Base-by-base conservation (phyloP, 2,888 invertebrate species). In the Thereva nobilitata region DNA sequence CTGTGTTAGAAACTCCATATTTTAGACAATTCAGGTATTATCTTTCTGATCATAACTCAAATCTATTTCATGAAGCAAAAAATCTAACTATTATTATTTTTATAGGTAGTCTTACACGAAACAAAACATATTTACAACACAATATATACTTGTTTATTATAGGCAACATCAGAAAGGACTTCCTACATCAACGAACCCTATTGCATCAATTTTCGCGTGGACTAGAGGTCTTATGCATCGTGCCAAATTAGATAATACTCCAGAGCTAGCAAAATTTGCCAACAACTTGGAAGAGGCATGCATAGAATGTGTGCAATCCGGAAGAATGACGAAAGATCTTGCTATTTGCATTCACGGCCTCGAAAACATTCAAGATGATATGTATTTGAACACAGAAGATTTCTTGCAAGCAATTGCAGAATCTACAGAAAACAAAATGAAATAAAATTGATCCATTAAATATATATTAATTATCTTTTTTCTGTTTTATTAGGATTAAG, bases 171-270 rank as follows among this genome's bases (percentile, higher is more conserved):
- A 93, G 81, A 89, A 92, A 83, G 94, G 94, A 66, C 86, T 89
- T 75, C 86, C 88, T 61, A 95, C 95, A 2, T 93, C 93, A 70
- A 95, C 95, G 66, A 95, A 95, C 82, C 93, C 95, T 7, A 89
- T 95, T 67, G 95, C 95, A 9, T 93, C 93, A 49, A 93, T 95
- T 75, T 95, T 91, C 82, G 95, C 94, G 7, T 95, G 94, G 94
- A 93, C 94, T 0, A 82, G 92, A 61, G 94, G 94, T 2, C 84
- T 95, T 54, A 85, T 87, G 61, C 95, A 95, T 77, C 85, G 95
- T 71, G 94, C 92, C 56, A 89, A 89, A 77, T 82, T 95, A 47
- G 95, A 95, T 76, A 82, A 83, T 71, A 94, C 90, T 41, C 85
- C 87, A 0, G 91, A 91, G 4, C 82, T 94, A 64, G 85, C 82